Base-by-base conservation (phyloP, 2,888 invertebrate species). In the Clivina fossor region DNA sequence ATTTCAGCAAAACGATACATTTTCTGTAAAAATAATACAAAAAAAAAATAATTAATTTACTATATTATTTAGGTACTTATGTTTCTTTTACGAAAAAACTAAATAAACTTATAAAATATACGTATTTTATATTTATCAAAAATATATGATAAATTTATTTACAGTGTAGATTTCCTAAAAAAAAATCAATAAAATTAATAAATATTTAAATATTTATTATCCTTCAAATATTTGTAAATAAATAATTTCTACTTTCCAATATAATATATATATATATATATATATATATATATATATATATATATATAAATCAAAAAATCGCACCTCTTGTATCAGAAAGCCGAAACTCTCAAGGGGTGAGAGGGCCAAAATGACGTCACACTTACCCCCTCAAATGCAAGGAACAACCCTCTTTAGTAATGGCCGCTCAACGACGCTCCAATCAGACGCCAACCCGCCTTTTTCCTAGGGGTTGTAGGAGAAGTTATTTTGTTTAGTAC, bases 381-480 rank as follows among this genome's bases (percentile, higher is more conserved):
- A 60, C 62, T 58, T 63, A 65, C 64, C 62, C 63, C 64, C 62
- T n/a, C n/a, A 64, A 58, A 53, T 58, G 54, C 47, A 57, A 63
- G 61, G 60, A 46, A 63, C 66, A 68, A 65, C 71, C 71, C 65
- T n/a, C 61, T 66, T 68, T 66, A 57, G 64, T 61, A 65, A 71
- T 71, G 71, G 71, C 70, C 66, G 69, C 63, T 63, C 49, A 49
- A 19, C 15, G 11, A 35, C 46, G 57, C 61, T 57, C 66, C 69
- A 65, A 67, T 66, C 55, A 60, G 58, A 60, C 43, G 43, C 49
- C 59, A 64, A 60, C 64, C 65, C 66, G 66, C 66, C 66, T 66
- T 64, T 61, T 59, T 51, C 49, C 57, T 48, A 62, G 66, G 67
- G 68, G 64, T 63, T 62, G 63, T 55, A 68, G 66, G 65, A 65